phyloP scores from a whole-genome alignment of 2,888 invertebrate species.

The Creontiades dilutus region DNA sequence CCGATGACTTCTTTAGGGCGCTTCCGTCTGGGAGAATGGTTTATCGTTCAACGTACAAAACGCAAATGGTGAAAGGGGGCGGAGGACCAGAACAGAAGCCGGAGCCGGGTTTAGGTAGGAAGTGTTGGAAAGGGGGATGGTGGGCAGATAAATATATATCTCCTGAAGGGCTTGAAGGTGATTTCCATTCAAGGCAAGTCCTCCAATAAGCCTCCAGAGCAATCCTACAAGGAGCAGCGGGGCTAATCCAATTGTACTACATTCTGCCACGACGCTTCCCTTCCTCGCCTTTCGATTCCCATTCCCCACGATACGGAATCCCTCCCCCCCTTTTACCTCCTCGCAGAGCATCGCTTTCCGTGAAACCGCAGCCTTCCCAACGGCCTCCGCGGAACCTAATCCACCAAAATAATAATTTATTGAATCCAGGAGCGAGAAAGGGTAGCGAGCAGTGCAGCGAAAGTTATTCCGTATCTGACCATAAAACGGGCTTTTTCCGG shows the following conservation, averaged over 20 bases:
- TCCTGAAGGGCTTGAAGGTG: constrained; percentile 46
- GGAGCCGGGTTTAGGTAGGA: not conserved
- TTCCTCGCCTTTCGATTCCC: constrained; percentile 19
- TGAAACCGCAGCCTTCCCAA: not conserved
- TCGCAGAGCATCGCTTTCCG: not conserved
- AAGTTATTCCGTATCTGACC: constrained; percentile 60
- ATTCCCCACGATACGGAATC: not conserved
- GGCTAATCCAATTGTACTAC: constrained; percentile 49
- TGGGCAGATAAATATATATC: constrained; percentile 25
- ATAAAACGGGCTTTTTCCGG: constrained; percentile 44
- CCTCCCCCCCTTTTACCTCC: not conserved
- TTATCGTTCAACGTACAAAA: not conserved
- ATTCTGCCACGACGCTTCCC: not conserved
- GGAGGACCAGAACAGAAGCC: not conserved
- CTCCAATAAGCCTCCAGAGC: constrained; percentile 44
- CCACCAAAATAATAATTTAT: constrained; percentile 56
- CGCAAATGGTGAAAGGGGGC: not conserved
- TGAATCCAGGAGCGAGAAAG: constrained; percentile 23
- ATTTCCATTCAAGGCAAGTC: constrained; percentile 60
- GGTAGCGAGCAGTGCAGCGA: not conserved
- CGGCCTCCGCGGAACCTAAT: constrained; percentile 34
- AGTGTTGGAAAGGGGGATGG: not conserved
- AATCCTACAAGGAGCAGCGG: constrained; percentile 40
- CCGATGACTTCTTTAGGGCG: not conserved
- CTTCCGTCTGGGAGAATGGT: not conserved